Conservation (phyloP, 2,888 invertebrate genomes). For the Neoascia interrupta region DNA sequence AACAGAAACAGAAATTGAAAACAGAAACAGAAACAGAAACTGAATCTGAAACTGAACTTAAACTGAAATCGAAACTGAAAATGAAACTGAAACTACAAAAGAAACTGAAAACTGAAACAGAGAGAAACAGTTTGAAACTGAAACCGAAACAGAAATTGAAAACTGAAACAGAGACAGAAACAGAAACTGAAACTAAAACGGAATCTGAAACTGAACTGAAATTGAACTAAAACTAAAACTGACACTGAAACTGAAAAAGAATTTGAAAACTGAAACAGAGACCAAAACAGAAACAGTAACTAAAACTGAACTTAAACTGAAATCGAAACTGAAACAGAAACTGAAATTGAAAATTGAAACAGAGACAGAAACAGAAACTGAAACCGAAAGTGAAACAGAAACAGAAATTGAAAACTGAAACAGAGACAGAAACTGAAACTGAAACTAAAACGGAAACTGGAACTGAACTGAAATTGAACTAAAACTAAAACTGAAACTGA, state of each 20-base stretch:
- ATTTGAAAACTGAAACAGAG: constrained; percentile 4
- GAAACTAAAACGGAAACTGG: constrained; percentile 7
- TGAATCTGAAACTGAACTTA: background rate
- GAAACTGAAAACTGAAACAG: background rate
- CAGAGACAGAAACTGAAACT: too few species aligned
- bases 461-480: background rate
- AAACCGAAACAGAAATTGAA: too few species aligned
- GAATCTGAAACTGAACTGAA: too few species aligned
- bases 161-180: too few species aligned
- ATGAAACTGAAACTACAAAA: background rate
- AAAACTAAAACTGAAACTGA: background rate
- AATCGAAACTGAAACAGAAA: background rate
- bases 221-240: background rate
- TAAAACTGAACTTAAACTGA: background rate
- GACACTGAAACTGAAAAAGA: constrained; percentile 5
- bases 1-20: constrained; percentile 17
- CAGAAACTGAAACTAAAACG: too few species aligned
- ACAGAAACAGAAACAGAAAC: constrained; percentile 7
- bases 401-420: too few species aligned
- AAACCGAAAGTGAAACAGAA: too few species aligned
- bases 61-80: background rate
- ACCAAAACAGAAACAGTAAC: background rate
- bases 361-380: too few species aligned
- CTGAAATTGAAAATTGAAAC: too few species aligned
- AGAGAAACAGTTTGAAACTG: too few species aligned